phyloP scores from a whole-genome alignment of 2,888 invertebrate species.

The Cyrtodaria siliqua region DNA sequence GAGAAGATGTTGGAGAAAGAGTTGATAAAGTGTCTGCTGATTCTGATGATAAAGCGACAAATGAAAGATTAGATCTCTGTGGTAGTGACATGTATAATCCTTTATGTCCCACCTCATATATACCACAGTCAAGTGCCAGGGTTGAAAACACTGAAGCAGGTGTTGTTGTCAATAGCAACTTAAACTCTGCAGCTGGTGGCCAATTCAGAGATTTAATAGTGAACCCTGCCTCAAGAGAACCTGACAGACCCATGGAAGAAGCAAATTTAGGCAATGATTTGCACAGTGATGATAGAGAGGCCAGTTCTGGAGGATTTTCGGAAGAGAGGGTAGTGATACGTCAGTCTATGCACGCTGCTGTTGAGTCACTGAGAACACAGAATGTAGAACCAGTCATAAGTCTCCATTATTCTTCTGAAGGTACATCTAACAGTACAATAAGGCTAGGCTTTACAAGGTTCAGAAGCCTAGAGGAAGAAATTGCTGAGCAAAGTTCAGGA shows the following conservation, averaged over 20 bases:
- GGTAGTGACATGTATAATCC: slow-evolving; percentile 36
- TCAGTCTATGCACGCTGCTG: slow-evolving; percentile 47
- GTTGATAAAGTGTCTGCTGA: too few species aligned
- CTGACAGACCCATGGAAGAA: not conserved
- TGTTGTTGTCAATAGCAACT: too few species aligned
- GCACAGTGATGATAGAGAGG: not conserved
- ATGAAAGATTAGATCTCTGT: not conserved
- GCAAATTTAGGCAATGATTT: not conserved
- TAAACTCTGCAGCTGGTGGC: too few species aligned
- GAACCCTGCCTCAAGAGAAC: not conserved
- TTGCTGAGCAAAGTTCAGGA: not conserved
- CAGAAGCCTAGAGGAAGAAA: slow-evolving; percentile 46
- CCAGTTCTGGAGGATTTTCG: not conserved
- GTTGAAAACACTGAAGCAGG: too few species aligned
- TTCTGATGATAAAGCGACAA: too few species aligned
- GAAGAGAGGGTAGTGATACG: slow-evolving; percentile 12
- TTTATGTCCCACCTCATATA: slow-evolving; percentile 36
- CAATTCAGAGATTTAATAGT: not conserved
- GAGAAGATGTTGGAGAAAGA: too few species aligned
- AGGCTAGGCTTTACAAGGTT: slow-evolving; percentile 76
- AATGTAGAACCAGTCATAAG: slow-evolving; percentile 89
- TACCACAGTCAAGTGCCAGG: slow-evolving; percentile 5
- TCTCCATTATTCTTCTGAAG: slow-evolving; percentile 89
- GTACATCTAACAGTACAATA: slow-evolving; percentile 88
- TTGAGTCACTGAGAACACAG: slow-evolving; percentile 41